Base-by-base conservation (phyloP, 64 coral and sea anemone genomes). In the Pachyseris speciosa region DNA sequence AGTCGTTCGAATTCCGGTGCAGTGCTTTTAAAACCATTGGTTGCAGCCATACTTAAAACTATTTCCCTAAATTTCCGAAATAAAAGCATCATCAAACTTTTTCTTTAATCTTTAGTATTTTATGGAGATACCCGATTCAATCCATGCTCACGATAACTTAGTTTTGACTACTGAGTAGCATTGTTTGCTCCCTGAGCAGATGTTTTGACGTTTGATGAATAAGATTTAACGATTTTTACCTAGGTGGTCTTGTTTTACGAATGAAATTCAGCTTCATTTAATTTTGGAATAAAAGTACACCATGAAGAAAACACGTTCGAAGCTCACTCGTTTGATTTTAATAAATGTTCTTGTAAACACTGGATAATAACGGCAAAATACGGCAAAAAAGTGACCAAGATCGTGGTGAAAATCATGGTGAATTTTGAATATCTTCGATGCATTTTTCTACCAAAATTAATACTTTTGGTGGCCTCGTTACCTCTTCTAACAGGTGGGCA, bases 121-220 rank as follows among this genome's bases (percentile, higher is more conserved):
- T n/a, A n/a, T n/a, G n/a, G n/a, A n/a, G n/a, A n/a, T n/a, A n/a
- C n/a, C n/a, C n/a, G n/a, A n/a, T n/a, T n/a, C n/a, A n/a, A n/a
- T n/a, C n/a, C n/a, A n/a, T n/a, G n/a, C n/a, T n/a, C n/a, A n/a
- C n/a, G n/a, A n/a, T n/a, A n/a, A n/a, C n/a, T n/a, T n/a, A n/a
- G n/a, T n/a, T n/a, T n/a, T n/a, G n/a, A n/a, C n/a, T n/a, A n/a
- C n/a, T n/a, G n/a, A n/a, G n/a, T n/a, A n/a, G 31, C 31, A 45
- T 29, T 30, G 26, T 51, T 30, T 5, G 25, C 73, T 76, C 26
- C 73, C 42, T 50, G 44, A 29, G 10, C 12, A 76, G 44, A 51
- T 76, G 17, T 76, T 79, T 79, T 79, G 25, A 51, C 47, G 7
- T 76, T 76, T 51, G 73, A 58, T 37, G 75, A 79, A 79, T 55